phyloP scores from a whole-genome alignment of 2,113 vertebrate species.

The Pogonocichla stellata region DNA sequence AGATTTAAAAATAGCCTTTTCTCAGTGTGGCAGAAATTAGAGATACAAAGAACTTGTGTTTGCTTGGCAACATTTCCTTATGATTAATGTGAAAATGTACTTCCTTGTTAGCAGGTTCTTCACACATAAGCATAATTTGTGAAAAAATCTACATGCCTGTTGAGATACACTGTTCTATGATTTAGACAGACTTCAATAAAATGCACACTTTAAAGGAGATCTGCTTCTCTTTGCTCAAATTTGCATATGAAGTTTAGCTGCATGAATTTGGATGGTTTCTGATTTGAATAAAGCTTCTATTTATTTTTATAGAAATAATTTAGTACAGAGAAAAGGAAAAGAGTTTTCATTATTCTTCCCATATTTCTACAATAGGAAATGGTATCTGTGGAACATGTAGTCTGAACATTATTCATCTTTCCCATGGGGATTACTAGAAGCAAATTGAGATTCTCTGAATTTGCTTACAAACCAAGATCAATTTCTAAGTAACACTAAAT shows the following conservation, averaged over 20 bases:
- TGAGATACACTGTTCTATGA: not conserved
- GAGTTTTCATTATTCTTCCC: not conserved
- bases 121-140: not conserved
- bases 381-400: not conserved
- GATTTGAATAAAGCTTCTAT: not conserved
- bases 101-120: not conserved
- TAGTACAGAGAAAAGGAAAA: not conserved
- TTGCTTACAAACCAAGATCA: conserved; percentile 31
- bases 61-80: not conserved
- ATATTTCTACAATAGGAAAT: not conserved
- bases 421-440: not conserved
- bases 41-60: not conserved
- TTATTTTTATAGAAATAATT: not conserved
- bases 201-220: not conserved
- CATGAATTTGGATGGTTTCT: not conserved
- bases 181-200: not conserved
- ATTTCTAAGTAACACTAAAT: conserved; percentile 28
- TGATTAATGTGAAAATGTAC: not conserved
- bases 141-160: not conserved
- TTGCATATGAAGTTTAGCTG: not conserved
- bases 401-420: not conserved
- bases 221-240: not conserved
- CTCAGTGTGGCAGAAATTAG: not conserved
- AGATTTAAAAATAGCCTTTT: not conserved
- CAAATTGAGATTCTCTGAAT: not conserved